Base-by-base conservation (phyloP, 2,113 vertebrate genomes). In the Genyomyrus donnyi region DNA sequence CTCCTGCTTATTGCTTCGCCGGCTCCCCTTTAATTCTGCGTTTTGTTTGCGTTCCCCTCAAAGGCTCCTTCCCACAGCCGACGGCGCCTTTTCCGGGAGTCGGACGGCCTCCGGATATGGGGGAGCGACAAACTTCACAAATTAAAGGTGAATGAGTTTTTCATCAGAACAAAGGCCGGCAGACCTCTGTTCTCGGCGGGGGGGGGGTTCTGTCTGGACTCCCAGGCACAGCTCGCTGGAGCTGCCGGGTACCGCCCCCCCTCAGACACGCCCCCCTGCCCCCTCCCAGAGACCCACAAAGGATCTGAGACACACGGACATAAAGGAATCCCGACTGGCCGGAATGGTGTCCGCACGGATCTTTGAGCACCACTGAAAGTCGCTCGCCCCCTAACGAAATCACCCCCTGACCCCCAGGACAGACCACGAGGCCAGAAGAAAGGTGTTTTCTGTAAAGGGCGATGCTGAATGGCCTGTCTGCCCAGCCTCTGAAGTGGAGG, bases 391-490 rank as follows among this genome's bases (percentile, higher is more conserved):
- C 58, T 62, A 66, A 17, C 90, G 87, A 91, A 91, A 91, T 92
- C 92, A 92, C 95, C 94, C 93, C 93, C 91, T 93, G 93, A 93
- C 91, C 93, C 90, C 92, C 90, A 90, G 91, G 94, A 94, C 93
- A 94, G 93, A 77, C 90, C 87, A 91, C 90, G 92, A 88, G 88
- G 90, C 93, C 93, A 91, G 93, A 93, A 95, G 92, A 95, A 96
- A 95, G 94, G 94, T 95, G 95, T 94, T 93, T 93, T 95, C 95
- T 95, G 94, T 95, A 89, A 88, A 88, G 70, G 88, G 62, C 48
- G 11, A 89, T 21, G 87, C 91, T 42, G 86, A 90, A 42, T 91
- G 89, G 92, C 90, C 91, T 88, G 92, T 92, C 90, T 93, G 93
- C 92, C 88, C 92, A 89, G 52, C 87, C 92, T 92, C 91, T 92